Base-by-base conservation (phyloP, 2,888 invertebrate genomes). In the Drosophila niveifrons region DNA sequence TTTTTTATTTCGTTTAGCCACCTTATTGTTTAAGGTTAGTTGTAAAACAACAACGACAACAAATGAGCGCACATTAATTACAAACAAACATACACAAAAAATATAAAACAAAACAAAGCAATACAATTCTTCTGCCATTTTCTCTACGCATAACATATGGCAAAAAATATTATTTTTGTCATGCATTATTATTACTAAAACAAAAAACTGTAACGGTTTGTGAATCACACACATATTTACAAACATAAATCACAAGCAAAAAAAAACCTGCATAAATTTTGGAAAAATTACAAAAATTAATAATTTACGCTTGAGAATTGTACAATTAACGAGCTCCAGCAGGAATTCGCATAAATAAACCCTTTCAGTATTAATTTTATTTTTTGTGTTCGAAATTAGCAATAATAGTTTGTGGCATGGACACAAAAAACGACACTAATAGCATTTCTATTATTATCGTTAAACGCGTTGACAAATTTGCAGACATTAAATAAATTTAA, bases 121-220 rank as follows among this genome's bases (percentile, higher is more conserved):
- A 59, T 56, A 56, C 50, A 51, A 59, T 56, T 68, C 65, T 70
- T 69, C n/a, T 36, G 23, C 23, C 23, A 18, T 18, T 34, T 18
- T 18, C 18, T 43, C 31, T 10, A 2, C n/a, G 23, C 61, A 57
- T 64, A 56, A 52, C 62, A 44, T 59, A 57, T 59, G 70, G 62
- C 63, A 53, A 41, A 62, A 48, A 58, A 48, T 57, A 62, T 64
- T 65, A 57, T 67, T 64, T 55, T 67, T 59, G 48, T 59, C 52
- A 46, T 66, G 51, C 55, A 53, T 55, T 65, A 52, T 58, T 50
- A 65, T 66, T 72, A 46, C 65, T 56, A 56, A 74, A 77, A 85
- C 68, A 78, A 82, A 80, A 69, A 84, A 88, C 67, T 83, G 89
- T 86, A 85, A 85, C 89, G 87, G 84, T 64, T 83, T 86, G 64